These are phyloP conservation scores for Atta texana DNA, from an alignment of 1,140 invertebrate genomes.

Conservation along the genomic window DNA sequence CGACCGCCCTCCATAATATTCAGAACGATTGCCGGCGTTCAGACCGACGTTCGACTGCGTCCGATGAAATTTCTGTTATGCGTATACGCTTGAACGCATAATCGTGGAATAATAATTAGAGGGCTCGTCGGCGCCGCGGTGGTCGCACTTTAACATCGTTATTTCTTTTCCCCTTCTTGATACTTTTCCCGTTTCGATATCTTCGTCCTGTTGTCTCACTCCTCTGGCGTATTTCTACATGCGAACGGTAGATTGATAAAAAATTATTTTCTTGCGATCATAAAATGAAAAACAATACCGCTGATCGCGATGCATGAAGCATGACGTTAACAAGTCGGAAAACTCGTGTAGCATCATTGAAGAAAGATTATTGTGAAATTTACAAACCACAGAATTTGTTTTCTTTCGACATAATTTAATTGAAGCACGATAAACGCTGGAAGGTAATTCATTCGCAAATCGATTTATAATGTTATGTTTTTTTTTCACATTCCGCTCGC, in stretches of 20 bases:
- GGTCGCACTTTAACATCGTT: conserved; percentile 63
- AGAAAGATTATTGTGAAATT: conserved; percentile 41
- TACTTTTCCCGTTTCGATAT: conserved; percentile 7
- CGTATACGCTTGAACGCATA: conserved; percentile 11
- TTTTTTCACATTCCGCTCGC: background rate
- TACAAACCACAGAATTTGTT: background rate
- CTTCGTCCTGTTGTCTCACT: conserved; percentile 12
- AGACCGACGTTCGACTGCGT: conserved; percentile 54
- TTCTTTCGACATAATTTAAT: conserved; percentile 25
- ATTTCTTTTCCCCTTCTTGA: background rate
- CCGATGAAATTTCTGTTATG: conserved; percentile 48
- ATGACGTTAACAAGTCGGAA: conserved; percentile 2
- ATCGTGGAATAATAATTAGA: conserved; percentile 73
- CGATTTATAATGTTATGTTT: conserved; percentile 7
- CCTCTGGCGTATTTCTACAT: background rate
- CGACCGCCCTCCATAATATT: conserved; percentile 65
- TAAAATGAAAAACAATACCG: conserved; percentile 16
- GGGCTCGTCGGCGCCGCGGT: conserved; percentile 68
- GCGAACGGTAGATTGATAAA: background rate
- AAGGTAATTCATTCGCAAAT: conserved; percentile 17
- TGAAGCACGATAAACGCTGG: conserved; percentile 1
- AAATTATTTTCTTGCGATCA: conserved; percentile 35
- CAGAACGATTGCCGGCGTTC: conserved; percentile 68
- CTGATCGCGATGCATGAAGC: background rate
- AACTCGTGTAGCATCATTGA: background rate